Evolutionary conservation across 2,113 vertebrate species (phyloP).

Genomic region (Triplophysa siluroides): DNA sequence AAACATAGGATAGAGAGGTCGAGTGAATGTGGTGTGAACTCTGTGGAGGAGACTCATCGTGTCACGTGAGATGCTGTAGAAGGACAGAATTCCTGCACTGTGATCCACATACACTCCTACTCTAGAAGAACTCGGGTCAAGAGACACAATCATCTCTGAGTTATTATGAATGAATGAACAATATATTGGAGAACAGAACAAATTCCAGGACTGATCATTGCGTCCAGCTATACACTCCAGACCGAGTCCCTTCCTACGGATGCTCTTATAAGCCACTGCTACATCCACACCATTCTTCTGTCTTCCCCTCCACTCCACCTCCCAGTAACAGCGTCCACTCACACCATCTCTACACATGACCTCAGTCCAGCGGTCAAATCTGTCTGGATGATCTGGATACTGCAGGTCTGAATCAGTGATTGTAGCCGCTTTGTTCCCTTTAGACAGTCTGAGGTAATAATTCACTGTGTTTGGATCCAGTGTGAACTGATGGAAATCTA

Average conservation of each 20-base stretch:
- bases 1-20: background rate
- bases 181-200: slow-evolving; percentile 44
- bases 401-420: background rate
- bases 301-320: slow-evolving; percentile 26
- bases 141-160: slow-evolving; percentile 46
- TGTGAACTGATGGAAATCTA: slow-evolving; percentile 10
- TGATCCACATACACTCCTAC: slow-evolving; percentile 12
- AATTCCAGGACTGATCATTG: slow-evolving; percentile 32
- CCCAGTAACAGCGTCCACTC: no score
- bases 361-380: background rate
- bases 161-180: slow-evolving; percentile 73
- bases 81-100: background rate
- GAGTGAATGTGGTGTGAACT: no score
- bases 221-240: slow-evolving; percentile 68
- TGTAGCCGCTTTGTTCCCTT: slow-evolving; percentile 1
- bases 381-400: slow-evolving; percentile 20
- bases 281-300: slow-evolving; percentile 55
- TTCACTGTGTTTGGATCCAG: slow-evolving; percentile 39
- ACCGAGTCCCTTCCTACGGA: slow-evolving; percentile 36
- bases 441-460: background rate
- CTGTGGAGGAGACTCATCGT: background rate
- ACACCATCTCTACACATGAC: slow-evolving; percentile 9
- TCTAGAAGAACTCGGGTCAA: slow-evolving; percentile 44
- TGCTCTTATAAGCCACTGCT: slow-evolving; percentile 66
- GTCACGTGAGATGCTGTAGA: background rate